Base-by-base conservation (phyloP, 2,888 invertebrate species). In the Lasioglossum morio region DNA sequence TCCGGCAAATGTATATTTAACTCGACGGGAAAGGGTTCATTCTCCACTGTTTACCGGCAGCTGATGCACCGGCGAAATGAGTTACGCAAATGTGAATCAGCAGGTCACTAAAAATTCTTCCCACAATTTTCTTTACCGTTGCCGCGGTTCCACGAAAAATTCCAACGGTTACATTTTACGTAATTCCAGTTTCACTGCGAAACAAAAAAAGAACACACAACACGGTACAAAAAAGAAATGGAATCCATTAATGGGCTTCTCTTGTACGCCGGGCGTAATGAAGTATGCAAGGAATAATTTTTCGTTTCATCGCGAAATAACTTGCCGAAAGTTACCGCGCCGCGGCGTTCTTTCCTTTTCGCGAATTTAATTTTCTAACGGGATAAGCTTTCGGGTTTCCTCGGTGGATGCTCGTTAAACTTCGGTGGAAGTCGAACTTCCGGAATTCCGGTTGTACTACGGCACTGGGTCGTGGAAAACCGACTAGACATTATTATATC, bases 1-100 rank as follows among this genome's bases (percentile, higher is more conserved):
- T 77, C 76, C 23, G 53, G 4, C 63, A 27, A 27, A 85, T 85
- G 83, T 79, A 85, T 83, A 85, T 85, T 85, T 76, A 83, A 83
- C 83, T 60, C 48, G 34, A 48, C 75, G 70, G 16, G 48, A 27
- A 72, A 57, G 82, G 66, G 53, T 82, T 82, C 73, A 57, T 46
- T 46, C 34, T 72, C 53, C 57, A 63, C 46, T 81, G 72, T 81
- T 81, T 77, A 81, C 81, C 81, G 53, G 70, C 60, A 57, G 70
- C 57, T 60, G 81, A 57, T 70, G 76, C 70, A 72, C 70, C 66
- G 78, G 48, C 27, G 48, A 75, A 85, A 78, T 70, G 69, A 48
- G 78, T 75, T 72, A 34, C 70, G 43, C 74, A 84, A 78, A 85
- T 84, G 84, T 72, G 84, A 75, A 79, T 85, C 84, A 75, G 60